Conservation (phyloP, 2,797 vertebrate species). For the Echiichthys vipera region DNA sequence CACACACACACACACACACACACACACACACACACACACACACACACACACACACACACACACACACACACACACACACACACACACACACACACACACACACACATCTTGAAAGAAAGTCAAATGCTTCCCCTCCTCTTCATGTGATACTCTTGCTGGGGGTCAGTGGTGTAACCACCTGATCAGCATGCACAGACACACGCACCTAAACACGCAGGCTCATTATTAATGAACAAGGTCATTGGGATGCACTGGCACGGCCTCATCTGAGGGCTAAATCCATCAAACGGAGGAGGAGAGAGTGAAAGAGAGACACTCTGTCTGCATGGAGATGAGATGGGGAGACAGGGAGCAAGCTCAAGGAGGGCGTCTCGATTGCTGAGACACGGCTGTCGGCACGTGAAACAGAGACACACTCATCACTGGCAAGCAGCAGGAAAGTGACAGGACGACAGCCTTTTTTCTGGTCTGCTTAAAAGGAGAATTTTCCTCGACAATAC, state of each 20-base stretch:
- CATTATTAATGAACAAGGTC: constrained; percentile 81
- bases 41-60: constrained; percentile 15
- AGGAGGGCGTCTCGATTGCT: constrained; percentile 48
- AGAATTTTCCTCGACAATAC: constrained; percentile 6
- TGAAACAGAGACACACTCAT: constrained; percentile 50
- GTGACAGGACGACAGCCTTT: constrained; percentile 17
- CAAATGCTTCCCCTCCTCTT: constrained; percentile 13
- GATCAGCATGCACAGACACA: constrained; percentile 75
- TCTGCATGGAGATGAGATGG: constrained; percentile 79
- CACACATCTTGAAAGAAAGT: constrained; percentile 41
- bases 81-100: constrained; percentile 3
- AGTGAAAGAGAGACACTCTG: constrained; percentile 64
- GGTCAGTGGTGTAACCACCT: constrained; percentile 65
- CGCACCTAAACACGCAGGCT: constrained; percentile 41
- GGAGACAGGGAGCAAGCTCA: constrained; percentile 42
- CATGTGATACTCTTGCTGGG: constrained; percentile 49
- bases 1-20: not conserved
- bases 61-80: not conserved
- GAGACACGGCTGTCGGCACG: constrained; percentile 33
- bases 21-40: not conserved
- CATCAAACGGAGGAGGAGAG: constrained; percentile 66
- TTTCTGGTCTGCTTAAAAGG: constrained; percentile 20
- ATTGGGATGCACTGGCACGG: constrained; percentile 77
- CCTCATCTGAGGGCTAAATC: constrained; percentile 74
- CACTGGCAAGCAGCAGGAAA: constrained; percentile 30